Evolutionary conservation across 2,888 invertebrate species (phyloP).

Genomic region (Tetranychus piercei): DNA sequence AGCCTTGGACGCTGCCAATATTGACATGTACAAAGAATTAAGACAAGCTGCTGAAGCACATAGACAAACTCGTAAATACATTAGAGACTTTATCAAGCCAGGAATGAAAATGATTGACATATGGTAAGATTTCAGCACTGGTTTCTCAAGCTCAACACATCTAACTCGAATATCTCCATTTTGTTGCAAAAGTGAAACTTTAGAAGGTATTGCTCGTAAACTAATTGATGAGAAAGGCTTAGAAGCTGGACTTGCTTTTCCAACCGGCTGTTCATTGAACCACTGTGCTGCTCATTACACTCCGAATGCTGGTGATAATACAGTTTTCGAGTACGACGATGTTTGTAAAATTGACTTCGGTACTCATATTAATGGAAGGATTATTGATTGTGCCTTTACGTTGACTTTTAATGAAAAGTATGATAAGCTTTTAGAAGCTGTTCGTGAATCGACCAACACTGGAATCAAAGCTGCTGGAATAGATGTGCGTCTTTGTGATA

Average conservation of each 20-base stretch:
- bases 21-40: constrained; percentile 81
- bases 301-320: constrained; percentile 91
- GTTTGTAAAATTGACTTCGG: constrained; percentile 98
- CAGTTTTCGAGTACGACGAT: constrained; percentile 81
- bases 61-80: constrained; percentile 78
- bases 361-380: constrained; percentile 90
- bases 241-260: constrained; percentile 68
- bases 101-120: constrained; percentile 99
- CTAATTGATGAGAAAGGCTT: constrained; percentile 86
- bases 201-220: constrained; percentile 74
- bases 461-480: constrained; percentile 82
- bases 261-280: constrained; percentile 95
- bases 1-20: constrained; percentile 70
- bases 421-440: constrained; percentile 79
- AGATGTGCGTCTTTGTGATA: constrained; percentile 89
- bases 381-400: constrained; percentile 98
- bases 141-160: constrained; percentile 18
- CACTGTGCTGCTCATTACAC: constrained; percentile 99
- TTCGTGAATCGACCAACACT: constrained; percentile 93
- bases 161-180: not conserved
- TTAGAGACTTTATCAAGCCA: constrained; percentile 82
- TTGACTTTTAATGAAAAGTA: constrained; percentile 88
- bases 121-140: constrained; percentile 38
- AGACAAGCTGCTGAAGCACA: constrained; percentile 94
- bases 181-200: constrained; percentile 46